Base-by-base conservation (phyloP, 2,888 invertebrate species). In the Eretmocerus hayati region DNA sequence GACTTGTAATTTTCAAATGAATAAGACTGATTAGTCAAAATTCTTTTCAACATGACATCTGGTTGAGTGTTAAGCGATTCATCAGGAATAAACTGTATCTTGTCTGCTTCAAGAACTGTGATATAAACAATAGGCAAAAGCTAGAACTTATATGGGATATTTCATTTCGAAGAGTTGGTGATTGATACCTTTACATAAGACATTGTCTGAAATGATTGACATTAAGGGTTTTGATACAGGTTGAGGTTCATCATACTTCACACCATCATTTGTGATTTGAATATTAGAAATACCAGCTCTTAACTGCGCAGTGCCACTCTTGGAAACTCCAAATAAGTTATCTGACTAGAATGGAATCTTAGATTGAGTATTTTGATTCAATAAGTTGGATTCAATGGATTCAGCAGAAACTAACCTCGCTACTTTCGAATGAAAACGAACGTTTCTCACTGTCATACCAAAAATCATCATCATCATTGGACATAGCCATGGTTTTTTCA, bases 401-500 rank as follows among this genome's bases (percentile, higher is more conserved):
- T 26, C 8, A 26, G 11, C 26, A 26, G 26, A 6, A 26, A 41
- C 50, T 73, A 65, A 81, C 84, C 59, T 85, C 84, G 58, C 85
- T 86, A 52, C 86, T 87, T 57, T 88, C 88, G 64, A 90, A 90
- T 66, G 78, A 84, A 58, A 88, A 85, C 0, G 84, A 84, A 56
- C 80, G 81, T 13, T 82, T 84, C 59, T 81, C 80, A 59, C 81
- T 84, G 32, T 81, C 81, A 65, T 86, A 84, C 90, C 90, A 90
- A 71, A 84, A 89, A 59, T 83, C 85, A 51, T 84, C 84, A 42
- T 82, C 81, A 52, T 82, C 80, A 62, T 70, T 69, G 3, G 58
- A 42, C 18, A 58, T 50, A 22, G 56, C 58, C 68, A 66, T 65
- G 46, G 46, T n/a, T n/a, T n/a, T n/a, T n/a, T n/a, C n/a, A n/a